phyloP scores from a whole-genome alignment of 2,888 invertebrate species.

The Villa cingulata region DNA sequence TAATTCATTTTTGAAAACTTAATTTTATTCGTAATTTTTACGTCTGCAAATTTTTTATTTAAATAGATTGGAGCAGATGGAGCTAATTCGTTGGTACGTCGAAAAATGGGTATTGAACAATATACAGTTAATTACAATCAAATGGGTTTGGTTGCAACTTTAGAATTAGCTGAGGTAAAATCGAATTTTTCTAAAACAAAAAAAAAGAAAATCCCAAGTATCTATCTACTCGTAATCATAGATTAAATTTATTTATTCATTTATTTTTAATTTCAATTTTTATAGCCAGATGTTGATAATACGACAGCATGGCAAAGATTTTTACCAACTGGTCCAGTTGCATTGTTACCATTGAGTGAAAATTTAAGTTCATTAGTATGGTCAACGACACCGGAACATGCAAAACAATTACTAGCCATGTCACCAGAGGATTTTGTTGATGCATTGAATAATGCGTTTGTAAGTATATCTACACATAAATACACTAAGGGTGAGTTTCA shows the following conservation, averaged over 20 bases:
- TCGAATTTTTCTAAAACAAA: neutral
- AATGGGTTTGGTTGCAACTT: constrained; percentile 83
- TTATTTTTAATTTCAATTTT: neutral
- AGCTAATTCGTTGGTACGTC: constrained; percentile 71
- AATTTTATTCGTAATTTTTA: no score
- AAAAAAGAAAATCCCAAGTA: no score
- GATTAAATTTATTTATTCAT: neutral
- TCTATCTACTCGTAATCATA: neutral
- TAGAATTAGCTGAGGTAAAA: constrained; percentile 44
- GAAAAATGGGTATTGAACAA: constrained; percentile 67
- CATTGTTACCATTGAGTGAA: constrained; percentile 72
- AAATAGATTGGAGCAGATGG: constrained; percentile 87
- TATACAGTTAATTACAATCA: constrained; percentile 76
- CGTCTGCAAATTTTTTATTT: no score
- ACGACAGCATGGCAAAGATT: constrained; percentile 93
- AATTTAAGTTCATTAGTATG: constrained; percentile 84
- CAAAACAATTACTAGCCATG: constrained; percentile 55
- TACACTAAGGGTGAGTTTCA: no score
- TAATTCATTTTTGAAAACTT: no score
- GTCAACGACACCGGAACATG: constrained; percentile 66
- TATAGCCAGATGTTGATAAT: constrained; percentile 57
- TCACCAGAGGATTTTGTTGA: constrained; percentile 73
- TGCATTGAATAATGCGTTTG: constrained; percentile 73
- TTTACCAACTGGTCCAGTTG: constrained; percentile 82
- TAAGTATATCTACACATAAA: no score